These are phyloP conservation scores for Ochropleura leucogaster DNA, from an alignment of 2,888 invertebrate species.

Conservation along the genomic window DNA sequence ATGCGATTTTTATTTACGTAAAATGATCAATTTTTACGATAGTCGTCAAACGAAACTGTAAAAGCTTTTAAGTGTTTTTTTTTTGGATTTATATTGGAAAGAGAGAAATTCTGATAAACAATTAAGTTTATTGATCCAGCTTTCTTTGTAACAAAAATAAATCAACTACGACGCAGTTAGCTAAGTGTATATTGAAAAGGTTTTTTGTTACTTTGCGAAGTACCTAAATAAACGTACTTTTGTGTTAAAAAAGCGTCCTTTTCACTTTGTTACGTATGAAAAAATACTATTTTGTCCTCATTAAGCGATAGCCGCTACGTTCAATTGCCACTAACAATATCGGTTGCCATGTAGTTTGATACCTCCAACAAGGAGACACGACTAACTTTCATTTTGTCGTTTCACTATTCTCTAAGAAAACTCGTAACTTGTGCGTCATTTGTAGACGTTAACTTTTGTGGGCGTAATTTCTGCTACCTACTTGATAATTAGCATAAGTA, in stretches of 20 bases:
- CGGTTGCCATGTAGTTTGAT: not conserved
- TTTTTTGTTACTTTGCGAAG: conserved; percentile 7
- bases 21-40: not conserved
- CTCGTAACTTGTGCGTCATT: conserved; percentile 1
- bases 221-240: conserved; percentile 1
- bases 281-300: not conserved
- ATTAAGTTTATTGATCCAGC: not conserved
- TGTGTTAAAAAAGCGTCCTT: not conserved
- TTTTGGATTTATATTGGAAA: not conserved
- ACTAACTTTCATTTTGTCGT: conserved; percentile 19
- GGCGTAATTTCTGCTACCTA: conserved; percentile 13
- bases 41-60: not conserved
- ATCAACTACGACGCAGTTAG: conserved; percentile 10
- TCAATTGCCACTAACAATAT: not conserved
- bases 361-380: not conserved
- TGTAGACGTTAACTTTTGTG: conserved; percentile 9
- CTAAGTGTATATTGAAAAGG: conserved; percentile 29
- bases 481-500: conserved; percentile 23
- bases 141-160: conserved; percentile 7
- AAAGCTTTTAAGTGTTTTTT: not conserved
- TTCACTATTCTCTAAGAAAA: not conserved
- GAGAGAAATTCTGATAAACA: not conserved
- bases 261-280: conserved; percentile 5
- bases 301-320: not conserved
- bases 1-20: not conserved